phyloP scores from a whole-genome alignment of 1,140 invertebrate species.

The Heliothis virescens region DNA sequence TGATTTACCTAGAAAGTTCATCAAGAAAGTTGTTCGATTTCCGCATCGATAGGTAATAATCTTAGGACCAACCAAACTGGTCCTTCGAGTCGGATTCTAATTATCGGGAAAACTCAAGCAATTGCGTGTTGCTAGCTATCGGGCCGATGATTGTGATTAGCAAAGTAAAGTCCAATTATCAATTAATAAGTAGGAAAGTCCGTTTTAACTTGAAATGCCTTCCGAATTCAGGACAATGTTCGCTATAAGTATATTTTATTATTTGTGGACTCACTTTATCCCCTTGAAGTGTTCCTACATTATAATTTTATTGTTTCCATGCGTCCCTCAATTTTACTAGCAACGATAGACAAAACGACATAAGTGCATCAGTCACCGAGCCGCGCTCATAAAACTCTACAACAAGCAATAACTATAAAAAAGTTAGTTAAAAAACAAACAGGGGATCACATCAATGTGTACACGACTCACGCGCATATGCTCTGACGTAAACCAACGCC shows the following conservation, averaged over 20 bases:
- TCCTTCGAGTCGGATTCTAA: conserved; percentile 41
- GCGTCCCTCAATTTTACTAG: conserved; percentile 13
- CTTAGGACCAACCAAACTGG: conserved; percentile 30
- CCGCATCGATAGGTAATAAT: conserved; percentile 15
- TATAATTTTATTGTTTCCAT: conserved; percentile 34
- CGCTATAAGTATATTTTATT: no score
- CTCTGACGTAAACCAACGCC: conserved; percentile 49
- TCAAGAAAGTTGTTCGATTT: conserved; percentile 39
- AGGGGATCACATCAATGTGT: conserved; percentile 44
- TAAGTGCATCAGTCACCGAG: conserved; percentile 57
- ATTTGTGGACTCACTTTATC: no score
- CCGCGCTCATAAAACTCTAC: conserved; percentile 56
- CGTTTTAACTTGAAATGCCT: not conserved
- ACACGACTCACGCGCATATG: conserved; percentile 47
- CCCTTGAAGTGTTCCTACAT: conserved; percentile 6
- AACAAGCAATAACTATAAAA: conserved; percentile 58
- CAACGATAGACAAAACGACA: not conserved
- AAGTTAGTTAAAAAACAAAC: conserved; percentile 58
- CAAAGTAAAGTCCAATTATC: conserved; percentile 16
- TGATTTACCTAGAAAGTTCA: conserved; percentile 20
- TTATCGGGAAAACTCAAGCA: conserved; percentile 26
- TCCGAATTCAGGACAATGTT: no score
- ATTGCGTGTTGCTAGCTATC: conserved; percentile 11
- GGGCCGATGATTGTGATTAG: conserved; percentile 10
- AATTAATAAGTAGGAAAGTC: conserved; percentile 2